Evolutionary conservation across 2,888 invertebrate genomes (phyloP), one percentile per base, ranked within the genome.

Genomic region (Gerris lacustris): DNA sequence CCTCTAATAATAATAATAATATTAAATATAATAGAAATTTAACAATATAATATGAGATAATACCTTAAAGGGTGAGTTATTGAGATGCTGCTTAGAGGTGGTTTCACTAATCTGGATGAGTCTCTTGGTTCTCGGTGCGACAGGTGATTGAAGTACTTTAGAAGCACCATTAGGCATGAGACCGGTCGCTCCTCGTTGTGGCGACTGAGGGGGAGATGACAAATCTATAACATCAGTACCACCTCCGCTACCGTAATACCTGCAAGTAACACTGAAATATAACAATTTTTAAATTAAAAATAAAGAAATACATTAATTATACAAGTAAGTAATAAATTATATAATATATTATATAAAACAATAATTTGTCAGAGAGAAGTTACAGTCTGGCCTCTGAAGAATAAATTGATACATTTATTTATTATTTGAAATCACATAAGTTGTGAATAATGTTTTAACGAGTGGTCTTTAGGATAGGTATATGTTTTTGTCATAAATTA

Each of bases 51-150:
- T n/a, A n/a, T 55, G 9, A 11, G 55, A 9, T 66, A 71, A 67
- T 71, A 77, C 86, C 83, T 89, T 89, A 82, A 89, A 90, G 77
- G 90, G 89, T 80, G 86, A 85, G 82, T 87, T 88, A 80, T 84
- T 85, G 78, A 86, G 86, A 79, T 85, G 84, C 17, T 74, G 66
- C 18, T 31, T 64, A 73, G 85, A 83, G 75, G 84, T 84, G 78
- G 88, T 85, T 78, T 91, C 91, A 31, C 87, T 84, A 77, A 91
- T 89, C 73, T 86, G 84, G 73, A 86, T 87, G 76, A 91, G 82
- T 77, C 86, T 84, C 79, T 86, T 86, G 80, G 84, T 74, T 69
- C 66, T 67, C 79, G 86, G 82, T 79, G 81, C 83, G 82, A 82
- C 82, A 77, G 68, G 74, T 62, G 44, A 77, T 63, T 77, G 76